Evolutionary conservation across 2,113 vertebrate species (phyloP).

Genomic region (Microtus montanus): DNA sequence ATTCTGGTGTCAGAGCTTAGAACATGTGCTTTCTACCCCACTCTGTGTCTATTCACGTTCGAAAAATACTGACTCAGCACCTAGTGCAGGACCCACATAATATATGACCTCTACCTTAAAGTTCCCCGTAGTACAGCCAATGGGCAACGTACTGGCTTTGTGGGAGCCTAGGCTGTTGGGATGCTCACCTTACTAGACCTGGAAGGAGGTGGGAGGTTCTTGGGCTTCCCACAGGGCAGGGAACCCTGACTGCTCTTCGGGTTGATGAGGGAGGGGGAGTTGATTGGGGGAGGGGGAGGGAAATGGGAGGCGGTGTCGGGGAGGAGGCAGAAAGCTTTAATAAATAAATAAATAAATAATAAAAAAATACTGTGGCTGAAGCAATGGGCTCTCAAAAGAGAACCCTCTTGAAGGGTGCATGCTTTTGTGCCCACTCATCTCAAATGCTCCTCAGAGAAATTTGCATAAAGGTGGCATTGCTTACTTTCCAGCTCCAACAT

Average conservation of each 20-base stretch:
- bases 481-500: not conserved
- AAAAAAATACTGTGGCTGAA: not conserved
- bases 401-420: not conserved
- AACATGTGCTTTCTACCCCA: not conserved
- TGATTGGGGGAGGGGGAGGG: too few relatives aligned
- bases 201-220: too few relatives aligned
- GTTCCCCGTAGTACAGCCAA: accelerated
- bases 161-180: too few relatives aligned
- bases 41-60: not conserved
- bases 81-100: not conserved
- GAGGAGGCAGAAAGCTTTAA: too few relatives aligned
- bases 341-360: too few relatives aligned
- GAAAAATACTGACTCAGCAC: not conserved
- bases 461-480: not conserved
- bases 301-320: too few relatives aligned
- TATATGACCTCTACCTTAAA: not conserved
- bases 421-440: accelerated
- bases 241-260: too few relatives aligned
- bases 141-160: not conserved
- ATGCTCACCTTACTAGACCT: too few relatives aligned
- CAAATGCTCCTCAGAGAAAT: not conserved
- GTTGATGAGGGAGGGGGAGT: too few relatives aligned
- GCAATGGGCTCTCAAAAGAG: too few relatives aligned
- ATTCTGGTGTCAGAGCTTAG: not conserved
- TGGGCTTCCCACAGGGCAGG: too few relatives aligned